phyloP scores from a whole-genome alignment of 2,113 vertebrate genomes.

The Gnathonemus echidnorhynchus region DNA sequence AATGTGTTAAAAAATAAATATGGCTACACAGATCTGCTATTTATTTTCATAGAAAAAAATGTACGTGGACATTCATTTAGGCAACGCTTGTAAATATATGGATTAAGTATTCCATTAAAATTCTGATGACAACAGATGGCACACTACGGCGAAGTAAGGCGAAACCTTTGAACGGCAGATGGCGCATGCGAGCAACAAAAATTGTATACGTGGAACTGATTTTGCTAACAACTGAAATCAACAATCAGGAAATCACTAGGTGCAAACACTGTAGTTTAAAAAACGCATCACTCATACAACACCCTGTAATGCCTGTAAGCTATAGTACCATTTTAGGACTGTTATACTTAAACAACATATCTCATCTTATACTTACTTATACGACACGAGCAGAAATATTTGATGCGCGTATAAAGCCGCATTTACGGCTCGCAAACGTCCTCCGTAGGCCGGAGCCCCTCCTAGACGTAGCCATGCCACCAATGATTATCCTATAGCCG shows the following conservation, averaged over 20 bases:
- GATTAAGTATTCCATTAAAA: neutral
- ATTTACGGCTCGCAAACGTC: neutral
- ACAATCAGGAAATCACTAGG: neutral
- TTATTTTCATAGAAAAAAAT: neutral
- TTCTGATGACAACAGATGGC: neutral
- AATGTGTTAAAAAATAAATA: conserved; percentile 4
- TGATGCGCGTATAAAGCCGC: neutral
- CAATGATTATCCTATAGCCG: neutral
- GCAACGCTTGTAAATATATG: neutral
- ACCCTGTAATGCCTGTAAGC: neutral
- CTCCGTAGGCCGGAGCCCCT: neutral
- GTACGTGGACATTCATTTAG: neutral
- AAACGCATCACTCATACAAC: neutral
- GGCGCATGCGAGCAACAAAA: neutral
- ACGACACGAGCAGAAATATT: neutral
- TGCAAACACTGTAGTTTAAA: neutral
- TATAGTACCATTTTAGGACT: neutral
- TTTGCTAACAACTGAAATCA: neutral
- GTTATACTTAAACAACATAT: neutral
- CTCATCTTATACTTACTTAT: neutral
- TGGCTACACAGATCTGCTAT: neutral
- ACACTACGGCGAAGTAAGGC: neutral
- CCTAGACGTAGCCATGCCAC: neutral
- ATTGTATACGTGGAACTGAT: neutral
- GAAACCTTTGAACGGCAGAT: neutral